These are phyloP conservation scores for Xenopus tropicalis DNA, from an alignment of 2,113 vertebrate genomes.

Conservation along the genomic window UCB_Xtro_10.0 CM004449.2:33991001-33991500, in stretches of 20 bases:
- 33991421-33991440: slow-evolving; percentile 44
- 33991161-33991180: slow-evolving; percentile 23
- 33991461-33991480: slow-evolving; percentile 29
- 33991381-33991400: slow-evolving; percentile 37
- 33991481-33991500: slow-evolving; percentile 34
- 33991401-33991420: slow-evolving; percentile 27
- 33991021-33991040: no score
- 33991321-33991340: slow-evolving; percentile 13
- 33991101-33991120: no score
- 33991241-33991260: slow-evolving; percentile 41
- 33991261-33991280: slow-evolving; percentile 17
- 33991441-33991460: slow-evolving; percentile 36
- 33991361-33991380: slow-evolving; percentile 25
- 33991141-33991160: slow-evolving; percentile 18
- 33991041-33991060: no score
- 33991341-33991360: slow-evolving; percentile 19
- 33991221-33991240: slow-evolving; percentile 41
- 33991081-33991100: no score
- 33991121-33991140: slow-evolving; percentile 9
- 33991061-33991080: no score
- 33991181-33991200: slow-evolving; percentile 27
- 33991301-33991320: slow-evolving; percentile 21
- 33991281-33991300: slow-evolving; percentile 20
- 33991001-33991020: no score
- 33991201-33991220: slow-evolving; percentile 25